Base-by-base conservation (phyloP, 2,797 vertebrate genomes). In the Synaphobranchus kaupii region DNA sequence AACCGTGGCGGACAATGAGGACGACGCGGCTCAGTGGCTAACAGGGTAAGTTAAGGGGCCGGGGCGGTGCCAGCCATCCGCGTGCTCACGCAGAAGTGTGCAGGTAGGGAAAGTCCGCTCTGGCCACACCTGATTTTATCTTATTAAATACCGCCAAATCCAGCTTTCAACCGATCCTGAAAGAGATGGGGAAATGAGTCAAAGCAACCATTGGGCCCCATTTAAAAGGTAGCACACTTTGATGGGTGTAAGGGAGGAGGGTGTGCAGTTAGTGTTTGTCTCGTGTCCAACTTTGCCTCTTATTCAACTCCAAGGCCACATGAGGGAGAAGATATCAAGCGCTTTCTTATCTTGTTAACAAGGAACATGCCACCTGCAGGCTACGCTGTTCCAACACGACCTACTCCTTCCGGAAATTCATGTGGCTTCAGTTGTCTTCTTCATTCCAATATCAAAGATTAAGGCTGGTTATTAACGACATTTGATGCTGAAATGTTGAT, bases 381-480 rank as follows among this genome's bases (percentile, higher is more conserved):
- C 3, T 39, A 39, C 39, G 39, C 39, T 39, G 39, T 39, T 39
- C 39, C 39, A 39, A 39, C 0, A 0, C 39, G 39, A 1, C 39
- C 39, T 28, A 4, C 31, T 28, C 9, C 31, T 73, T 17, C 73
- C 15, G 17, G 34, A 20, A 1, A 44, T 17, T 20, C 73, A 78
- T 22, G 73, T 22, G 73, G 17, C 12, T 13, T 76, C 34, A 39
- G 44, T 80, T 80, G 44, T 80, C 76, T 8, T 48, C 76, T 47
- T n/a, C 76, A 80, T 48, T 80, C 17, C 76, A 47, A 80, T 80
- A 22, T 80, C 76, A 80, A 48, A 80, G 76, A 80, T 48, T 47
- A 80, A 80, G 76, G 76, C 76, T 1, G 44, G 76, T 80, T 80
- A 80, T 47, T 80, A 80, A 80, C 12, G 44, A 48, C 39, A 48